Base-by-base conservation (phyloP, 2,113 vertebrate genomes). In the Struthidea cinerea region DNA sequence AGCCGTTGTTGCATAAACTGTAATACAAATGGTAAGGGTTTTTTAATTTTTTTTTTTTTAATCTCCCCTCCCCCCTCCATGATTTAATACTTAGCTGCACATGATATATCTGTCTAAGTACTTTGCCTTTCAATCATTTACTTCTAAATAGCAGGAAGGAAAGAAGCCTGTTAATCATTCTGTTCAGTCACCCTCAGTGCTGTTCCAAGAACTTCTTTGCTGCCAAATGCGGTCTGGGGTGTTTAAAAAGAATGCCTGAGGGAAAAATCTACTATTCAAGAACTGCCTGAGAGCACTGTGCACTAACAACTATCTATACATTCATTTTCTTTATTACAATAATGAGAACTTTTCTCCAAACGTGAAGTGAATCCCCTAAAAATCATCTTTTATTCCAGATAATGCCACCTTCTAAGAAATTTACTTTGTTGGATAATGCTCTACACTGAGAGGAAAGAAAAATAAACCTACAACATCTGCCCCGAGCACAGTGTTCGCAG, bases 1-100 rank as follows among this genome's bases (percentile, higher is more conserved):
- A 7, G 99, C 99, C 1, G 99, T 99, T 22, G 99, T 99, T 64
- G 99, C 99, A 47, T 99, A 99, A 49, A 99, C 99, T 99, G 86
- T 9, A 93, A 94, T 23, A 65, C 11, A 83, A 94, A 89, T 6
- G 10, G 9, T 80, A 75, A 69, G 37, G 14, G 8, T 53, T 46
- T 20, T 41, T 20, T 13, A 9, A 16, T 15, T 9, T 22, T 16
- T 16, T 41, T 39, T 67, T 53, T 26, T 37, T 61, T 56, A 13
- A 71, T 5, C 4, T 11, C 11, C 13, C 16, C 5, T 42, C 2
- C 2, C 8, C 16, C 22, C 12, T 32, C 13, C 14, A 52, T 22
- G 24, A 57, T 49, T 84, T 71, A 79, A 50, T 65, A 73, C 74
- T 81, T 84, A 13, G 10, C 9, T 68, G 12, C 23, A 87, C 1